phyloP scores from a whole-genome alignment of 2,113 vertebrate genomes.

The Notiomystis cincta region DNA sequence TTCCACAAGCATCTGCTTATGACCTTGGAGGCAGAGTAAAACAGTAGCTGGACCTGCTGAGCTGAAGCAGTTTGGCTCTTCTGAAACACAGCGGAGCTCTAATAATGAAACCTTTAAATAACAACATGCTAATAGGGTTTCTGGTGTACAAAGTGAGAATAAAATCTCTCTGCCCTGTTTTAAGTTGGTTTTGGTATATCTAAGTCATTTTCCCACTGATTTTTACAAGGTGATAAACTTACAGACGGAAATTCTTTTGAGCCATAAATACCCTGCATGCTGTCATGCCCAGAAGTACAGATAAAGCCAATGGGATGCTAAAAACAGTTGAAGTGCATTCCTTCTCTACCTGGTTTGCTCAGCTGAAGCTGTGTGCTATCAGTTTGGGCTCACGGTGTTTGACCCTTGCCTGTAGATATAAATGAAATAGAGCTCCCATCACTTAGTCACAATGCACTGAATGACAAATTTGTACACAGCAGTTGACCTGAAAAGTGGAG shows the following conservation, averaged over 20 bases:
- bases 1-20: background rate
- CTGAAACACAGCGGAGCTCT: conserved; percentile 13
- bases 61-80: background rate
- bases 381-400: background rate
- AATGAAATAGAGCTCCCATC: background rate
- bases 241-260: conserved; percentile 70
- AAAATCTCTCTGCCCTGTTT: conserved; percentile 24
- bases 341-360: conserved; percentile 39
- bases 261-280: conserved; percentile 70
- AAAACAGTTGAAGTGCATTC: conserved; percentile 61
- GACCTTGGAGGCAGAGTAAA: background rate
- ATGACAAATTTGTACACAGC: conserved; percentile 56
- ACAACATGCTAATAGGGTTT: background rate
- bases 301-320: conserved; percentile 64
- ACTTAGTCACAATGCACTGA: background rate
- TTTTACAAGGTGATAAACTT: conserved; percentile 69
- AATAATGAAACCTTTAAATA: conserved; percentile 25
- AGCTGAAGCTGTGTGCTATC: conserved; percentile 35
- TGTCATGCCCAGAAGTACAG: conserved; percentile 54
- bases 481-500: conserved; percentile 53
- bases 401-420: conserved; percentile 31
- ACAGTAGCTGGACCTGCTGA: background rate
- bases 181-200: conserved; percentile 49
- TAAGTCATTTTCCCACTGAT: conserved; percentile 31
- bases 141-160: background rate